phyloP scores from a whole-genome alignment of 2,113 vertebrate species.

The Notarius lentiginosus region DNA sequence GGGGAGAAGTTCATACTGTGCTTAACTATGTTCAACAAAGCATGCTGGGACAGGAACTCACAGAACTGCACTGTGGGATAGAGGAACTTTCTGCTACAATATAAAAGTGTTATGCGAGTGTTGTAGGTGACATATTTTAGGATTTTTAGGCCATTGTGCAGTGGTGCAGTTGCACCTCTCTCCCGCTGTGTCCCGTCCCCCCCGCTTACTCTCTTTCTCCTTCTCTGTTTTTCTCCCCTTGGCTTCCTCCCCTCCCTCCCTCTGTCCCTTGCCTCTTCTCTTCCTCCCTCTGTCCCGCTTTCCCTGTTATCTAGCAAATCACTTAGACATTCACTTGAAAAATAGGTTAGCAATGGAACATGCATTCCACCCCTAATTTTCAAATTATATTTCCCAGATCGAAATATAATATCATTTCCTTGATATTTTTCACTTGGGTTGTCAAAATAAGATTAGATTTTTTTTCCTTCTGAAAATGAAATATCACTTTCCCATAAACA shows the following conservation, averaged over 20 bases:
- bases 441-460: constrained; percentile 14
- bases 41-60: constrained; percentile 2
- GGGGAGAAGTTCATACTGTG: neutral
- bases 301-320: constrained; percentile 17
- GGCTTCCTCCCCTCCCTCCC: neutral
- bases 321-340: neutral
- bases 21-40: constrained; percentile 3
- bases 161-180: neutral
- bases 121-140: neutral
- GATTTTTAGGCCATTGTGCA: constrained; percentile 6
- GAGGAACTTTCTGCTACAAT: neutral
- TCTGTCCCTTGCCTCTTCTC: neutral
- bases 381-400: constrained; percentile 25
- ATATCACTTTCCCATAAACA: constrained; percentile 15
- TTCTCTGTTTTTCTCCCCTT: neutral
- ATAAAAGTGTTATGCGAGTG: neutral
- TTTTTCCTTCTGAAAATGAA: constrained; percentile 11
- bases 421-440: constrained; percentile 4
- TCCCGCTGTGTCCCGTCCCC: neutral
- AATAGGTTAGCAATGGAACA: constrained; percentile 29
- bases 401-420: constrained; percentile 22
- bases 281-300: neutral
- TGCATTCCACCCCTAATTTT: constrained; percentile 3
- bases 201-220: neutral
- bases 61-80: neutral